phyloP scores from a whole-genome alignment of 2,888 invertebrate species.

The Plemyria rubiginata region DNA sequence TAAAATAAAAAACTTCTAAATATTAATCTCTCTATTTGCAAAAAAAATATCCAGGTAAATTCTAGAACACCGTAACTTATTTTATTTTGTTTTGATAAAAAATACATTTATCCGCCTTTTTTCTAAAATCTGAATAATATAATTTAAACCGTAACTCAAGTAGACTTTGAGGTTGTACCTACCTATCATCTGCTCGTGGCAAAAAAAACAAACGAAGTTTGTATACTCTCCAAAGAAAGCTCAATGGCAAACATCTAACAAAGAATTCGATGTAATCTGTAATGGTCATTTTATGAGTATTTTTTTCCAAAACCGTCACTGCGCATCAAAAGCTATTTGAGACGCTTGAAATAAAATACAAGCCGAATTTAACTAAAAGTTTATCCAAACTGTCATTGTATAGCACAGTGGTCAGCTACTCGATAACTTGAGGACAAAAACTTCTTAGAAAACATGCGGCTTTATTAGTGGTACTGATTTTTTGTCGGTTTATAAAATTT shows the following conservation, averaged over 20 bases:
- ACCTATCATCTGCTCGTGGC: no score
- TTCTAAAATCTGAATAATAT: no score
- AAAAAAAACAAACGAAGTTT: not conserved
- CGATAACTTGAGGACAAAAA: constrained; percentile 48
- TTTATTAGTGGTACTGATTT: constrained; percentile 49
- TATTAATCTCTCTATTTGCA: no score
- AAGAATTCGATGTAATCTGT: constrained; percentile 33
- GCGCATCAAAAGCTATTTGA: constrained; percentile 48
- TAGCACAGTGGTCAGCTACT: constrained; percentile 58
- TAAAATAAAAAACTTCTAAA: no score
- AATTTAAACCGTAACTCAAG: no score
- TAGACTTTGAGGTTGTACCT: no score
- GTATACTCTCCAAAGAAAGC: constrained; percentile 15
- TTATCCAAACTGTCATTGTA: constrained; percentile 39
- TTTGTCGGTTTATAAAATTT: constrained; percentile 56
- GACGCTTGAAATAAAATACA: constrained; percentile 54
- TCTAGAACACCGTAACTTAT: no score
- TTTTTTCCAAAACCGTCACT: constrained; percentile 43
- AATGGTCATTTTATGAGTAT: constrained; percentile 55
- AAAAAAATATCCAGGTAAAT: no score
- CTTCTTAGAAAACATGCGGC: constrained; percentile 51
- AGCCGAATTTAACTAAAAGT: constrained; percentile 44
- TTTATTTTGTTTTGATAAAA: no score
- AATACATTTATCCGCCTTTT: no score
- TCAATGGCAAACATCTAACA: constrained; percentile 35